Evolutionary conservation across 2,797 vertebrate species (phyloP), one percentile per base, ranked within the genome.

Genomic region (Poecilia picta): DNA sequence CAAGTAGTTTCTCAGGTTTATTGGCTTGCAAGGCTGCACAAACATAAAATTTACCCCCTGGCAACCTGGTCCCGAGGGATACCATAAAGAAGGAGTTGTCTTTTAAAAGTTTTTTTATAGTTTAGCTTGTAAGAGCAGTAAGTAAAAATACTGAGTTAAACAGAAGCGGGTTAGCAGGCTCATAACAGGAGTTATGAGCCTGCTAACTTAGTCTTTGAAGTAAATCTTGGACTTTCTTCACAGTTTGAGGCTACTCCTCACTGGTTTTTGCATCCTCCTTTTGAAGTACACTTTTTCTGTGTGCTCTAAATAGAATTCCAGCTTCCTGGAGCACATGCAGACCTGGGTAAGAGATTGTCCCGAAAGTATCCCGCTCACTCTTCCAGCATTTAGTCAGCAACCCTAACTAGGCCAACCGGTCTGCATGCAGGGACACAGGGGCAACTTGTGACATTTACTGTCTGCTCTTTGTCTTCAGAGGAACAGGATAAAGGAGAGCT

Each of bases 401-500:
- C 73, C 79, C 62, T 81, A 92, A 88, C 72, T 91, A 91, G 90
- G 90, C 82, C 89, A 91, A 72, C 71, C 57, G 28, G 76, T 81
- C 85, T 85, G 51, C 86, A 85, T 76, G 73, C 64, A 4, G 84
- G 55, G 72, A 83, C 74, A 45, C 78, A 76, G 73, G 68, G 59
- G 79, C 49, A 77, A 80, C 83, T 83, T 62, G 51, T 87, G 88
- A 89, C 87, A 89, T 90, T 88, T 79, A 68, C 84, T 80, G 84
- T 91, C 84, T 90, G 88, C 82, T 84, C 75, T 80, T 62, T 41
- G 81, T 84, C 82, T 81, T 78, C 78, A 73, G 7, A 89, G 78
- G 74, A 88, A 89, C 76, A 83, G 77, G 83, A 86, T 84, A 86
- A 89, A 88, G 57, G 55, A 81, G 81, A 79, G 47, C 86, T 79